Evolutionary conservation across 2,797 vertebrate species (phyloP).

Genomic region (Bradypodion pumilum): DNA sequence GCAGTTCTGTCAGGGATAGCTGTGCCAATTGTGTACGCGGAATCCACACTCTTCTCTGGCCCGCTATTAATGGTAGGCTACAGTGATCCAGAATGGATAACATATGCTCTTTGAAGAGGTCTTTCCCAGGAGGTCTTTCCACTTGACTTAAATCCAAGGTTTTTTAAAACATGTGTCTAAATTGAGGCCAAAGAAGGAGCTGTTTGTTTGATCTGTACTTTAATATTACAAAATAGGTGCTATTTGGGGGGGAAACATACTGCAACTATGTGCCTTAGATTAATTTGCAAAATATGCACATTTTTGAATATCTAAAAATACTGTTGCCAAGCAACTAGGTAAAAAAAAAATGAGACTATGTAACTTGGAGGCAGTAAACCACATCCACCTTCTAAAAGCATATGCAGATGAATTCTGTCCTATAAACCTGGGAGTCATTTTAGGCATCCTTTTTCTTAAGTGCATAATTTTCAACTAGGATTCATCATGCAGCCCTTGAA

Average conservation of each 20-base stretch:
- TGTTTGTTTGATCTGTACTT: constrained; percentile 50
- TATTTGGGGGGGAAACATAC: constrained; percentile 41
- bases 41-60: background rate
- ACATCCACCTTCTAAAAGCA: constrained; percentile 35
- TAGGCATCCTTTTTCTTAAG: background rate
- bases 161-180: constrained; percentile 28
- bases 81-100: background rate
- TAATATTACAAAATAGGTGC: constrained; percentile 28
- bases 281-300: constrained; percentile 60
- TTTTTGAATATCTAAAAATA: constrained; percentile 65
- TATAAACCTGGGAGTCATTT: constrained; percentile 46
- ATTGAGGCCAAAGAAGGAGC: constrained; percentile 21
- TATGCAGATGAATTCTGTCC: constrained; percentile 38
- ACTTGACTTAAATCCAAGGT: accelerated
- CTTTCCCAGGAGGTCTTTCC: background rate
- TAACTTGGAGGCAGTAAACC: constrained; percentile 51
- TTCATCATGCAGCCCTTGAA: constrained; percentile 42
- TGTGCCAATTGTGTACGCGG: no score
- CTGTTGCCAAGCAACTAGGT: constrained; percentile 56
- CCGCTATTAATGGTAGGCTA: background rate
- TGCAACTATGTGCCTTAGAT: constrained; percentile 52
- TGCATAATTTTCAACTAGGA: constrained; percentile 33
- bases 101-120: background rate
- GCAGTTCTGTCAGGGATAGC: no score
- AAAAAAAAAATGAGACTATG: constrained; percentile 57